These are phyloP conservation scores for Chinchilla lanigera DNA, from an alignment of 2,113 vertebrate species.

Conservation along the genomic window DNA sequence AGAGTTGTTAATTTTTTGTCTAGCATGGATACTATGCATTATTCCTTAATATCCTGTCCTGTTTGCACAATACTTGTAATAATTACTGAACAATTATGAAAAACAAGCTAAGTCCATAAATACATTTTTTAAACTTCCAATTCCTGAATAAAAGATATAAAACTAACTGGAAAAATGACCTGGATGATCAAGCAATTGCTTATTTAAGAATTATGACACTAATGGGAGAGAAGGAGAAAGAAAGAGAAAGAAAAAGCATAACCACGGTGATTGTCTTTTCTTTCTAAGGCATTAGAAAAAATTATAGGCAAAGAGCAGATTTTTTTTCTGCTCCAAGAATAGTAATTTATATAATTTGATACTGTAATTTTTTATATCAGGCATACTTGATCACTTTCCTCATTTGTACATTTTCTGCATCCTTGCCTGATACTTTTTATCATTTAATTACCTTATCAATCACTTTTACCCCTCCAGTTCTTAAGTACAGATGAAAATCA, in stretches of 20 bases:
- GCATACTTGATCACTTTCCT: slow-evolving; percentile 85
- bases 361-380: slow-evolving; percentile 84
- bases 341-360: slow-evolving; percentile 86
- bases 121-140: not conserved
- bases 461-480: slow-evolving; percentile 63
- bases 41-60: not conserved
- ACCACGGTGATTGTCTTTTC: not conserved
- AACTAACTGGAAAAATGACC: not conserved
- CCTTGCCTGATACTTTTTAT: slow-evolving; percentile 85
- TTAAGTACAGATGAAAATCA: slow-evolving; percentile 70
- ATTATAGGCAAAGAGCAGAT: slow-evolving; percentile 72
- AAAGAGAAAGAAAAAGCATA: not conserved
- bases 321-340: slow-evolving; percentile 83
- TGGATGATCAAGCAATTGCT: slow-evolving; percentile 30
- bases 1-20: not conserved
- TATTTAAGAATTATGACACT: slow-evolving; percentile 48
- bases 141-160: not conserved
- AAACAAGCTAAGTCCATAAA: slow-evolving; percentile 14
- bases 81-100: not conserved
- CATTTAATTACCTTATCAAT: slow-evolving; percentile 88
- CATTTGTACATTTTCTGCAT: slow-evolving; percentile 85
- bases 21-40: not conserved
- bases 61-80: not conserved
- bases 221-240: not conserved
- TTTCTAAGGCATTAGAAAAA: slow-evolving; percentile 25